These are phyloP conservation scores for Prietella phreatophila DNA, from an alignment of 2,113 vertebrate genomes.

Conservation along the genomic window DNA sequence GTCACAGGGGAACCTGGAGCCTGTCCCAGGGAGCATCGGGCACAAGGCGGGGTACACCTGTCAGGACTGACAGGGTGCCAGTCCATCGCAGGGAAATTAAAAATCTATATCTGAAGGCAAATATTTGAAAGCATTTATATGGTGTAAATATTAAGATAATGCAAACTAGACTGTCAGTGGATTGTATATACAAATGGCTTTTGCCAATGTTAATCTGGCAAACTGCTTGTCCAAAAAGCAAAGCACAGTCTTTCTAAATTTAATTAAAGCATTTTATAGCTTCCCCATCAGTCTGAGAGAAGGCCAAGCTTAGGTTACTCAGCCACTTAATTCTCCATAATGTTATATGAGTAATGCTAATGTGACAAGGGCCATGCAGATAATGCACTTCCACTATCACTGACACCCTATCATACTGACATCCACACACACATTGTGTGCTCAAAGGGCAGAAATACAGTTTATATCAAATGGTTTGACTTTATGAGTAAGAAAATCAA, in stretches of 20 bases:
- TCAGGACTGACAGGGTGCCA: too few species aligned
- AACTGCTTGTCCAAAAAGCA: slow-evolving; percentile 61
- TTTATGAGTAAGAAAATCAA: background rate
- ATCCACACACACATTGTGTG: slow-evolving; percentile 8
- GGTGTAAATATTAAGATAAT: slow-evolving; percentile 30
- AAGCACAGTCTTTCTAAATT: slow-evolving; percentile 63
- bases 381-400: background rate
- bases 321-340: slow-evolving; percentile 66
- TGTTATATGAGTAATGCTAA: slow-evolving; percentile 40
- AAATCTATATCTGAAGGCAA: slow-evolving; percentile 25
- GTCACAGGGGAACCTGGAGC: too few species aligned
- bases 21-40: too few species aligned
- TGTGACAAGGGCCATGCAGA: slow-evolving; percentile 21
- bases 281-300: slow-evolving; percentile 58
- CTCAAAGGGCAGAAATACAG: background rate
- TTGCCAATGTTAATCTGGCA: slow-evolving; percentile 51
- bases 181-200: slow-evolving; percentile 30
- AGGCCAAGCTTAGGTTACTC: slow-evolving; percentile 63
- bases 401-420: slow-evolving; percentile 3
- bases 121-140: slow-evolving; percentile 12
- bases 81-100: slow-evolving; percentile 10
- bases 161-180: slow-evolving; percentile 10
- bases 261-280: slow-evolving; percentile 66
- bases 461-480: background rate
- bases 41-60: too few species aligned